phyloP scores from a whole-genome alignment of 2,888 invertebrate genomes.

The Microplitis manilae region DNA sequence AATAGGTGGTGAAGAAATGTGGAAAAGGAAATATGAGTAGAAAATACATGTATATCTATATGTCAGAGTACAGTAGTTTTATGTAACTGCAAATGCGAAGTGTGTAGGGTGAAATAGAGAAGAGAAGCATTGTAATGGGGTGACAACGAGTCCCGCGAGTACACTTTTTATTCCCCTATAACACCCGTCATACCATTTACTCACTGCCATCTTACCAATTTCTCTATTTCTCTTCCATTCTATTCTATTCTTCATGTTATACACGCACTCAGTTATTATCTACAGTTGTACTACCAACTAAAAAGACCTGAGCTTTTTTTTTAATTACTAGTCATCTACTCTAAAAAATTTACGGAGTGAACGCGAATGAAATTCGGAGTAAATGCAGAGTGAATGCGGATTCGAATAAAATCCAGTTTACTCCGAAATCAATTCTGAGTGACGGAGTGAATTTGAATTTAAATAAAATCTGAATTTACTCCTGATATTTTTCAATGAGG shows the following conservation, averaged over 20 bases:
- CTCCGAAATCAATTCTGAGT: too few relatives aligned
- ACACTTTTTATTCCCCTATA: conserved; percentile 63
- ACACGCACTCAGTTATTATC: conserved; percentile 22
- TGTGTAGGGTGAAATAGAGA: conserved; percentile 61
- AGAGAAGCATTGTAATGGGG: conserved; percentile 69
- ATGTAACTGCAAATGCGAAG: conserved; percentile 2
- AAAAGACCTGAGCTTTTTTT: too few relatives aligned
- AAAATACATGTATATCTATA: conserved; percentile 23
- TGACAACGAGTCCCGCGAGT: conserved; percentile 71
- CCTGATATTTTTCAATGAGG: background rate
- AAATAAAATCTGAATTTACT: too few relatives aligned
- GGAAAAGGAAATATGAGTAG: background rate
- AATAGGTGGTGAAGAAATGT: conserved; percentile 18
- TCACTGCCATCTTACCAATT: conserved; percentile 40
- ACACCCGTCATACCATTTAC: conserved; percentile 35
- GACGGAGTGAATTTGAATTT: too few relatives aligned
- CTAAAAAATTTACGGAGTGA: background rate
- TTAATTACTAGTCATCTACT: conserved; percentile 2
- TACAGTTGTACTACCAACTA: conserved; percentile 18
- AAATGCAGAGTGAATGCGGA: too few relatives aligned
- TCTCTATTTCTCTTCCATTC: conserved; percentile 42
- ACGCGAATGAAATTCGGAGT: too few relatives aligned
- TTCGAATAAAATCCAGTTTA: too few relatives aligned
- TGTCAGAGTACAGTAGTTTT: background rate
- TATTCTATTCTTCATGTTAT: conserved; percentile 49